Percentiles rank a stretch among this genome's conserved stretches.
These are phyloP conservation scores for Benthosema pterotum DNA, from an alignment of 2,797 vertebrate genomes.

Conservation along the genomic window DNA sequence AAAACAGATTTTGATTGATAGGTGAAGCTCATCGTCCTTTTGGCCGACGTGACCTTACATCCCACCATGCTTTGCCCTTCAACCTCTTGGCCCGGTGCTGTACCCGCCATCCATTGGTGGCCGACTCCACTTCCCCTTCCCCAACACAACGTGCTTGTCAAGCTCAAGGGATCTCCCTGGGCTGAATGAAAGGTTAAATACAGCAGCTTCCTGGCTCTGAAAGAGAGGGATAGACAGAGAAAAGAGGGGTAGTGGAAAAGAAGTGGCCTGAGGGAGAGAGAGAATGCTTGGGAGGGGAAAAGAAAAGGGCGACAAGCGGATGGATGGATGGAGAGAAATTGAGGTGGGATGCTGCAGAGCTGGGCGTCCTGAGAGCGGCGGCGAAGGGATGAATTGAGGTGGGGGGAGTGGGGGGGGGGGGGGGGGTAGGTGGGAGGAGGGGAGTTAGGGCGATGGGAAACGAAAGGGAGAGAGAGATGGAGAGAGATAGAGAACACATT, in stretches of 20 bases:
- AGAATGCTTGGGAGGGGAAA: constrained; percentile 14
- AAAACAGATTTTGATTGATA: constrained; percentile 52
- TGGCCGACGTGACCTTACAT: constrained; percentile 37
- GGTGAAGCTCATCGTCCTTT: constrained; percentile 45
- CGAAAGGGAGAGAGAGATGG: constrained; percentile 1
- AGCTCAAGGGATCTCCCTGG: constrained; percentile 35
- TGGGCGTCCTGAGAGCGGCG: background rate
- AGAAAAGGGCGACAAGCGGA: constrained; percentile 26
- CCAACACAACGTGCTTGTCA: constrained; percentile 28
- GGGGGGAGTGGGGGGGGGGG: background rate
- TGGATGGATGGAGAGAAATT: background rate
- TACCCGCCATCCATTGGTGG: constrained; percentile 31
- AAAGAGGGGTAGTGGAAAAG: background rate
- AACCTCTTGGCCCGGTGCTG: constrained; percentile 53
- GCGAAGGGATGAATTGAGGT: background rate
- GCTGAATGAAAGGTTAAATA: constrained; percentile 13
- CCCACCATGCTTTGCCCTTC: constrained; percentile 24
- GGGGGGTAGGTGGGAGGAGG: background rate
- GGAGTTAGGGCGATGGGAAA: background rate
- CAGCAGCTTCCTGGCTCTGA: constrained; percentile 1
- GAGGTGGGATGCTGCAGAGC: too few relatives aligned
- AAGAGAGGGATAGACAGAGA: background rate
- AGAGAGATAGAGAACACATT: background rate
- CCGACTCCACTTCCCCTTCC: constrained; percentile 44
- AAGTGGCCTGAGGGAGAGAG: background rate